A percentile compares a stretch with the other conserved stretches of the same genome.
Evolutionary conservation across 1,140 invertebrate genomes (phyloP).

Genomic region (Wiebesia pumilae): DNA sequence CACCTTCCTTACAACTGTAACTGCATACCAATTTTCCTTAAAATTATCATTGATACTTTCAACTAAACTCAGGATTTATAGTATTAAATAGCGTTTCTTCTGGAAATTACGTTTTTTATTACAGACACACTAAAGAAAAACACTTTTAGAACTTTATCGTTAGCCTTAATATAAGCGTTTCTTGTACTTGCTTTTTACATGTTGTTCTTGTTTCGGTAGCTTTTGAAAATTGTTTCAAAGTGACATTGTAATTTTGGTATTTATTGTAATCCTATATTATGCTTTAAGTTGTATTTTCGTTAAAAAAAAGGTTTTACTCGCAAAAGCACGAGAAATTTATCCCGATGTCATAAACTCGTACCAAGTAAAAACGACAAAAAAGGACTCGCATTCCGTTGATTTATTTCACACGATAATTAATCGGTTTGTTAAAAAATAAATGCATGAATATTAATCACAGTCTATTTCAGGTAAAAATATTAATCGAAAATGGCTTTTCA

Average conservation of each 20-base stretch:
- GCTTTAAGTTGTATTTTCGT: neutral
- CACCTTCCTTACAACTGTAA: conserved; percentile 5
- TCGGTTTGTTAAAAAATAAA: neutral
- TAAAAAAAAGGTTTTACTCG: neutral
- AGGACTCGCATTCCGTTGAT: neutral
- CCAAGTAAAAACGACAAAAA: conserved; percentile 2
- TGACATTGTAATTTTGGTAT: neutral
- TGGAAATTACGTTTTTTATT: conserved; percentile 22
- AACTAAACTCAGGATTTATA: neutral
- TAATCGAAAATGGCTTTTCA: conserved; percentile 26
- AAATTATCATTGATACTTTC: conserved; percentile 37
- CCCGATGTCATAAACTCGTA: conserved; percentile 1
- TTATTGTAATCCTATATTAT: neutral
- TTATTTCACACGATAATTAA: neutral
- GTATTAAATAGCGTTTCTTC: conserved; percentile 13
- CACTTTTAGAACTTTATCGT: neutral
- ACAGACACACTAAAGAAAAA: neutral
- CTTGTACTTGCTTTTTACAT: neutral
- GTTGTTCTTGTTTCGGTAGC: neutral
- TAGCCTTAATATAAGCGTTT: neutral
- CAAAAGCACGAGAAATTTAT: neutral
- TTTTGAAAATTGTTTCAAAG: neutral
- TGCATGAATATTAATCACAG: neutral
- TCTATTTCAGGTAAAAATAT: conserved; percentile 11
- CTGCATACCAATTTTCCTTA: conserved; percentile 40